phyloP scores from a whole-genome alignment of 1,140 invertebrate species.

The Phocides pigmalion region DNA sequence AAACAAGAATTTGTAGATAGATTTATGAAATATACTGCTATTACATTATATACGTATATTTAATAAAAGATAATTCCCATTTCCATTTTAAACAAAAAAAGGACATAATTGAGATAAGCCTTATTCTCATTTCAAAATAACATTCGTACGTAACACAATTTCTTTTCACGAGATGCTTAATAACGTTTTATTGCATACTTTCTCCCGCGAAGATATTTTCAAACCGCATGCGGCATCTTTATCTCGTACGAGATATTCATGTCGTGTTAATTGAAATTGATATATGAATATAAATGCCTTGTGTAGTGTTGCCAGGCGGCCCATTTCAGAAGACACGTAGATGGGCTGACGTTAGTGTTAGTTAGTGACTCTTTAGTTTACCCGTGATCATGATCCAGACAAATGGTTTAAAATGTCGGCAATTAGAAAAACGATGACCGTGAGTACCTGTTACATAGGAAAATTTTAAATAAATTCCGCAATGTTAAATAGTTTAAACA shows the following conservation, averaged over 20 bases:
- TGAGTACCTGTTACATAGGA: too few relatives aligned
- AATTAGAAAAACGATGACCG: too few relatives aligned
- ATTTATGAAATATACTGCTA: too few relatives aligned
- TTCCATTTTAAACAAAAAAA: background rate
- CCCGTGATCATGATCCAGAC: too few relatives aligned
- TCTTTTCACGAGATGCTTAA: constrained; percentile 23
- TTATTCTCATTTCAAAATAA: constrained; percentile 20
- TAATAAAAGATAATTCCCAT: too few relatives aligned
- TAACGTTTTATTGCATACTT: constrained; percentile 32
- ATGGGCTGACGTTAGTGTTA: too few relatives aligned
- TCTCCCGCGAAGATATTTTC: constrained; percentile 27
- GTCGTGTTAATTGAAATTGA: constrained; percentile 36
- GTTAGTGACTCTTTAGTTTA: too few relatives aligned
- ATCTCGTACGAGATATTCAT: constrained; percentile 18
- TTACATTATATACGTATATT: too few relatives aligned
- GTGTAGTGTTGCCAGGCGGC: background rate
- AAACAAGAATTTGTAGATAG: too few relatives aligned
- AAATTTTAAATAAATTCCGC: too few relatives aligned
- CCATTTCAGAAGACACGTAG: background rate
- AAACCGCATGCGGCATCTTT: constrained; percentile 23
- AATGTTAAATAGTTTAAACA: too few relatives aligned
- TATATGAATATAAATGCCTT: constrained; percentile 17
- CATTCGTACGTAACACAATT: constrained; percentile 20
- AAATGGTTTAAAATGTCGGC: too few relatives aligned
- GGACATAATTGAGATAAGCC: constrained; percentile 2